Percentiles rank a stretch among this genome's conserved stretches.
phyloP scores from a whole-genome alignment of 2,113 vertebrate species.

The Sitta europaea region DNA sequence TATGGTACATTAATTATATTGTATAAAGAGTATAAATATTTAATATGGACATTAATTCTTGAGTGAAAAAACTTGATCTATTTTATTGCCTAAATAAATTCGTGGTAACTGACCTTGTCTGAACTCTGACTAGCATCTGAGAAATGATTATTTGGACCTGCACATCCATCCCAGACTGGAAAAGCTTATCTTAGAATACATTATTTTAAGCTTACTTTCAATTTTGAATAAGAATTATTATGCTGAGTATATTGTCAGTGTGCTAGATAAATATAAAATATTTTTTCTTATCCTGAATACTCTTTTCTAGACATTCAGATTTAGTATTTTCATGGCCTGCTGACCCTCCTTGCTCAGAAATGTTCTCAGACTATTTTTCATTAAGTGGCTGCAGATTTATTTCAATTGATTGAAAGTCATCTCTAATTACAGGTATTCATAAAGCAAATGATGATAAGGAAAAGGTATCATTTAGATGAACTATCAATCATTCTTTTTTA shows the following conservation, averaged over 20 bases:
- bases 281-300: not conserved
- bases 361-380: conserved; percentile 1
- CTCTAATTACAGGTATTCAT: conserved; percentile 41
- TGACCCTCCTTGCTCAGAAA: conserved; percentile 13
- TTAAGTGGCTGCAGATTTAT: conserved; percentile 19
- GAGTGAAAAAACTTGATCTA: not conserved
- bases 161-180: not conserved
- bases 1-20: not conserved
- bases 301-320: not conserved
- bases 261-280: conserved; percentile 4
- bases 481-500: not conserved
- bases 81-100: not conserved
- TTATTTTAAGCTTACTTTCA: conserved; percentile 10
- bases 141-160: not conserved
- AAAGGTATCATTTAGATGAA: not conserved
- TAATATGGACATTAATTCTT: not conserved
- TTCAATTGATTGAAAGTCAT: conserved; percentile 12
- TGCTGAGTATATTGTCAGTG: not conserved
- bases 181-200: not conserved
- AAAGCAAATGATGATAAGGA: conserved; percentile 11
- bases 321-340: not conserved
- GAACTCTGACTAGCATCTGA: not conserved
- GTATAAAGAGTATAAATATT: not conserved
- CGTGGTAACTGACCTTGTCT: not conserved
- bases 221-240: not conserved